A percentile compares a stretch with the other conserved stretches of the same genome.
Evolutionary conservation across 2,888 invertebrate species (phyloP).

Genomic region (Drepanosiphum platanoidis): DNA sequence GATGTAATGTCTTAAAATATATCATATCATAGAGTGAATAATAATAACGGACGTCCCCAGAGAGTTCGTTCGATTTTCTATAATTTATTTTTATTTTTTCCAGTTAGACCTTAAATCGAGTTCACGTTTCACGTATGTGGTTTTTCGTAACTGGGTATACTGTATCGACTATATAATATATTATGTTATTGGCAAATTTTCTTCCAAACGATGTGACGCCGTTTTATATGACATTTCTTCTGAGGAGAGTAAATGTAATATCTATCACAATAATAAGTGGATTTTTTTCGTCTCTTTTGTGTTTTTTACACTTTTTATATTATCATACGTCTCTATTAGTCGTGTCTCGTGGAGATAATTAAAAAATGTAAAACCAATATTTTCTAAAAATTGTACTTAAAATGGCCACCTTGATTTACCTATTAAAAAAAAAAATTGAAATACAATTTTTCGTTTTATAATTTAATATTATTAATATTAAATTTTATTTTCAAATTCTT

Average conservation of each 20-base stretch:
- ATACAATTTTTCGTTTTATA: too few species aligned
- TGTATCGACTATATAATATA: not conserved
- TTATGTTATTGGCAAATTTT: not conserved
- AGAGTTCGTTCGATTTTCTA: constrained; percentile 5
- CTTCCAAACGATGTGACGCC: not conserved
- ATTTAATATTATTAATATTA: too few species aligned
- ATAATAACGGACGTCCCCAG: constrained; percentile 17
- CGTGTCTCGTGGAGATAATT: too few species aligned
- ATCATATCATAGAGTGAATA: not conserved
- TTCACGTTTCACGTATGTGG: not conserved
- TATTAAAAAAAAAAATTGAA: too few species aligned
- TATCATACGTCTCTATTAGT: too few species aligned
- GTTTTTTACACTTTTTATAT: not conserved
- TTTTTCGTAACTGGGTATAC: not conserved
- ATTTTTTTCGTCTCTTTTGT: not conserved
- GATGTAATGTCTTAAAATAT: not conserved
- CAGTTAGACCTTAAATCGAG: not conserved
- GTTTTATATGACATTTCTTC: not conserved
- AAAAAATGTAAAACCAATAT: too few species aligned
- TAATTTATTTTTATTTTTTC: not conserved
- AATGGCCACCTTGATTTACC: too few species aligned
- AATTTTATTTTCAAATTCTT: too few species aligned
- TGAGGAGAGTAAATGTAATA: not conserved
- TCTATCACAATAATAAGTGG: not conserved
- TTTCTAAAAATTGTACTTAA: too few species aligned